Evolutionary conservation across 2,113 vertebrate species (phyloP), one percentile per base, ranked within the genome.

Genomic region (Siniperca knerii): DNA sequence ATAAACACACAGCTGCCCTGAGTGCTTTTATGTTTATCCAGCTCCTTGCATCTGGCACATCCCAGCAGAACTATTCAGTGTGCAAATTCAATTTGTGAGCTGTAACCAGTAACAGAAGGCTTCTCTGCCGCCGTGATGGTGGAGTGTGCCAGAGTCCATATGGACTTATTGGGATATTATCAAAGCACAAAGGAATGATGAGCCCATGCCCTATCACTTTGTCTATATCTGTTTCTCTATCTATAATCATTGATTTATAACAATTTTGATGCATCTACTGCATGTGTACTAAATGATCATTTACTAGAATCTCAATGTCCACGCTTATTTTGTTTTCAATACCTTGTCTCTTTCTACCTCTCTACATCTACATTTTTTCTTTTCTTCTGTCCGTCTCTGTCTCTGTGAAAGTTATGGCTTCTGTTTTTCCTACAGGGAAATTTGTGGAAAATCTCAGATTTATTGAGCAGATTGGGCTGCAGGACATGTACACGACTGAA

Each of bases 21-120:
- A 85, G 75, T 80, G 87, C 91, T 93, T 93, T 95, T 75, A 95
- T 95, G 91, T 93, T 93, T 84, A 90, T 94, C 92, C 94, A 92
- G 90, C 87, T 93, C 86, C 89, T 86, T 92, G 90, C 87, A 85
- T 93, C 91, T 94, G 93, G 90, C 87, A 93, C 62, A 77, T 87
- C 80, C 78, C 84, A 65, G 73, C 80, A 79, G 74, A 95, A 92
- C 82, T 83, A 89, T 91, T 88, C 85, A 83, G 83, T 88, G 90
- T 89, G 91, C 91, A 94, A 92, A 93, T 93, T 94, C 79, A 89
- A 91, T 94, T 92, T 86, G 88, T 33, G 85, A 86, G 84, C 72
- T 58, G 66, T 92, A 94, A 95, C 89, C 77, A 86, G 87, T 85
- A 94, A 88, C 92, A 94, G 91, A 85, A 86, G 87, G 87, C 75